phyloP scores from a whole-genome alignment of 2,113 vertebrate species.

The Pavo muticus region DNA sequence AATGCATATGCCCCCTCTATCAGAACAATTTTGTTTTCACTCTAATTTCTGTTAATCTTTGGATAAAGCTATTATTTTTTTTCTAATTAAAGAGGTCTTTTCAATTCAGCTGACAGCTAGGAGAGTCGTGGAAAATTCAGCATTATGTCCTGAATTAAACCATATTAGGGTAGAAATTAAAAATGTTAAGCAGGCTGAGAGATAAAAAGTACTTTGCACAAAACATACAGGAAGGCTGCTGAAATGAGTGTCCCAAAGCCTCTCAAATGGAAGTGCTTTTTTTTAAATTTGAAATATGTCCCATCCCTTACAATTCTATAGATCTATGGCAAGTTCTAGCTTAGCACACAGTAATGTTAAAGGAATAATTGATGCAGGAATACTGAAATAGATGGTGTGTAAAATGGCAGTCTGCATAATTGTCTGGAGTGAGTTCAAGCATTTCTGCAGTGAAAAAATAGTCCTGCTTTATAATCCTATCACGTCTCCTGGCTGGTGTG shows the following conservation, averaged over 20 bases:
- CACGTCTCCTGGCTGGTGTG: slow-evolving; percentile 62
- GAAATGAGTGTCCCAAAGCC: slow-evolving; percentile 25
- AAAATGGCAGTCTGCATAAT: slow-evolving; percentile 80
- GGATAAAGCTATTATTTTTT: slow-evolving; percentile 42
- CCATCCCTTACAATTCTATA: slow-evolving; percentile 19
- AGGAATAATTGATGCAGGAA: slow-evolving; percentile 75
- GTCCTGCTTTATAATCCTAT: slow-evolving; percentile 70
- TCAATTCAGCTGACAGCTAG: slow-evolving; percentile 39
- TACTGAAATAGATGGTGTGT: slow-evolving; percentile 76
- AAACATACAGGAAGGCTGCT: neutral
- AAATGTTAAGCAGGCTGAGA: slow-evolving; percentile 19
- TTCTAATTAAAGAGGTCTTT: slow-evolving; percentile 45
- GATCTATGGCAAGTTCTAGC: slow-evolving; percentile 39
- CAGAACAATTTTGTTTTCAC: neutral
- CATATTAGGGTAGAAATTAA: slow-evolving; percentile 53
- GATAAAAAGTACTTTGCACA: slow-evolving; percentile 56
- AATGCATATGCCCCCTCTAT: neutral
- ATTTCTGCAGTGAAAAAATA: slow-evolving; percentile 76
- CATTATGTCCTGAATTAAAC: slow-evolving; percentile 37
- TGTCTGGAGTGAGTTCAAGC: slow-evolving; percentile 78
- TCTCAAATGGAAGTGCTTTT: neutral
- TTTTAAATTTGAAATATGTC: neutral
- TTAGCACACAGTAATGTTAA: slow-evolving; percentile 55
- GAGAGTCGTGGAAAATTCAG: slow-evolving; percentile 36
- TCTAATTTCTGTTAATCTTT: slow-evolving; percentile 61